These are phyloP conservation scores for Paramormyrops hopkinsi DNA, from an alignment of 2,797 vertebrate genomes.

Conservation along the genomic window DNA sequence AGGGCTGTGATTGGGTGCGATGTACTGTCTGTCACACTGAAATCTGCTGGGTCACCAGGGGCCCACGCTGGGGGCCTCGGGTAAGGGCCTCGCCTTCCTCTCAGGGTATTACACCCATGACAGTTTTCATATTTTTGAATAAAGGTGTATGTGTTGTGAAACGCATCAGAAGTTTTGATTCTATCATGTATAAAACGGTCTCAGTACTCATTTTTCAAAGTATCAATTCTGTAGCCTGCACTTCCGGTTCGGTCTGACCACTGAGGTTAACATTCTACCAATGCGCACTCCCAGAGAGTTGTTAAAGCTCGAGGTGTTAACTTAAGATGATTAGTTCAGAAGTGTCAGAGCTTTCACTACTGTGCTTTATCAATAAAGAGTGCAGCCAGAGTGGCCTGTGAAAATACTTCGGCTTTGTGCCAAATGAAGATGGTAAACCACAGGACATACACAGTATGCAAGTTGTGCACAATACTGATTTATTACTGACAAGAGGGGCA, in stretches of 20 bases:
- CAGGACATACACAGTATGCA: not conserved
- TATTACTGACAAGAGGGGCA: not conserved
- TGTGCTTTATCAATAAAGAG: not conserved
- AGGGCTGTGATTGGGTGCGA: conserved; percentile 74
- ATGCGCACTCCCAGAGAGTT: not conserved
- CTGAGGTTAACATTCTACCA: not conserved
- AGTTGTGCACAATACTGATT: too few species aligned
- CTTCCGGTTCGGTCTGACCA: not conserved
- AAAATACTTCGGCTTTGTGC: not conserved
- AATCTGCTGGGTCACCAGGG: conserved; percentile 78
- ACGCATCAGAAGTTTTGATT: not conserved
- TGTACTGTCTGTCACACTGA: conserved; percentile 76
- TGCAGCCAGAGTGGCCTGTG: not conserved
- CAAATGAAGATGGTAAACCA: not conserved
- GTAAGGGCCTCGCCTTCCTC: conserved; percentile 41
- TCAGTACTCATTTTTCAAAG: not conserved
- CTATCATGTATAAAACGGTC: not conserved
- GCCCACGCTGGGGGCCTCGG: conserved; percentile 67
- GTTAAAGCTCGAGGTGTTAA: not conserved
- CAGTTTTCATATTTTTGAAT: not conserved
- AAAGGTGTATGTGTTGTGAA: not conserved
- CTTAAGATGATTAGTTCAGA: not conserved
- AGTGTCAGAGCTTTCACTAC: not conserved
- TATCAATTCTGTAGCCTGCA: not conserved
- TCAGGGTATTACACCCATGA: not conserved